Evolutionary conservation across 2,113 vertebrate species (phyloP).

Genomic region (Mellivora capensis): DNA sequence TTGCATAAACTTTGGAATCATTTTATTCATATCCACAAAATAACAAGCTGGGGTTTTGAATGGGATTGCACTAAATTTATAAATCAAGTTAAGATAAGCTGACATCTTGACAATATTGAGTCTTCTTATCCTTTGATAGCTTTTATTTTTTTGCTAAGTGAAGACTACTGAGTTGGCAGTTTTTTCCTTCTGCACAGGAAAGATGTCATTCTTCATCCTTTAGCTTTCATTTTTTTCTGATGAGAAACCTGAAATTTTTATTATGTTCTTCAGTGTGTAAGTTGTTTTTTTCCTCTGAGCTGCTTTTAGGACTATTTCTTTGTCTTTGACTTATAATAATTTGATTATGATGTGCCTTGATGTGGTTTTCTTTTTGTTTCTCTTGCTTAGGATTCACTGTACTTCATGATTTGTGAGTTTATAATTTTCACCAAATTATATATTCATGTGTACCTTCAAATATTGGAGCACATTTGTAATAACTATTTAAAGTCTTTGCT

Average conservation of each 20-base stretch:
- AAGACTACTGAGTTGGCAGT: background rate
- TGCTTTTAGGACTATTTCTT: background rate
- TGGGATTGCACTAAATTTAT: background rate
- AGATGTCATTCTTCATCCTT: background rate
- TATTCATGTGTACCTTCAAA: background rate
- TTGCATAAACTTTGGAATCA: background rate
- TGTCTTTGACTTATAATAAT: background rate
- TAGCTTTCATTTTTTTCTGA: background rate
- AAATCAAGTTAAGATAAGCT: background rate
- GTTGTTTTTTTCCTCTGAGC: background rate
- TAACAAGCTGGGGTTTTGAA: background rate
- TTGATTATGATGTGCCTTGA: background rate
- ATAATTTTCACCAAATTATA: background rate
- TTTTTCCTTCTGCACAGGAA: background rate
- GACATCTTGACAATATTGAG: background rate
- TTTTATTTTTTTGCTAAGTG: background rate
- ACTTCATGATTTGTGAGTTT: background rate
- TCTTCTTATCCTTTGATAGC: background rate
- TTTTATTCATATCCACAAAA: background rate
- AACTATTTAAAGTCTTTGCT: background rate
- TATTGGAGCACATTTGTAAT: background rate
- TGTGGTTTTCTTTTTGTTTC: background rate
- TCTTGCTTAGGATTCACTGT: background rate
- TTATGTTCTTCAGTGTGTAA: background rate
- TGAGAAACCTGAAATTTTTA: background rate